These are phyloP conservation scores for Datnioides undecimradiatus DNA, from an alignment of 2,113 vertebrate species.

Conservation along the genomic window DNA sequence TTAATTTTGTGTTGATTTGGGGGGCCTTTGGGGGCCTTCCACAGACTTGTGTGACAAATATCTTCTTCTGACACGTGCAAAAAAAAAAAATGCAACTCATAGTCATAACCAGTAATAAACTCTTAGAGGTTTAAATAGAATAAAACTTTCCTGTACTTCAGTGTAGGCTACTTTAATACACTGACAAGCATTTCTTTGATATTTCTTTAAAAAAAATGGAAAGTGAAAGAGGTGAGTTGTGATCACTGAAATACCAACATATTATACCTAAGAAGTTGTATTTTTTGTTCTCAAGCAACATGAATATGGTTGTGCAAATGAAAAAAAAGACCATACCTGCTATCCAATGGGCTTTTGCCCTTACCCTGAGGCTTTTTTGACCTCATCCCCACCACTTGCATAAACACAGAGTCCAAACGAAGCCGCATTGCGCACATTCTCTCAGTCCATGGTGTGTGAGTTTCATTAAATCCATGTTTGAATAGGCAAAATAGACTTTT, in stretches of 20 bases:
- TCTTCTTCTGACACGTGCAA: no score
- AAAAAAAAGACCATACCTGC: slow-evolving; percentile 22
- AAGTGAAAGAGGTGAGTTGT: background rate
- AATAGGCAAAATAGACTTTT: slow-evolving; percentile 63
- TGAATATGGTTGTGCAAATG: background rate
- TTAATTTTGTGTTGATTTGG: no score
- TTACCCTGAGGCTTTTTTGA: slow-evolving; percentile 49
- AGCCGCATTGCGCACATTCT: slow-evolving; percentile 60
- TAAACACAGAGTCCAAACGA: slow-evolving; percentile 58
- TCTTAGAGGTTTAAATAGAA: no score
- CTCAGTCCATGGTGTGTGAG: slow-evolving; percentile 37
- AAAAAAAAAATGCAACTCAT: no score
- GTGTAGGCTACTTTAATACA: no score
- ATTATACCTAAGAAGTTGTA: background rate
- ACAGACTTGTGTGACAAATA: no score
- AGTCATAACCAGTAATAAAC: no score
- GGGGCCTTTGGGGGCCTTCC: no score
- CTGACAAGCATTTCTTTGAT: background rate
- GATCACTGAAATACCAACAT: slow-evolving; percentile 3
- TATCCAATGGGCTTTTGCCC: slow-evolving; percentile 27
- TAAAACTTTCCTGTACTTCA: no score
- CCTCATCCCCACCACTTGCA: slow-evolving; percentile 62
- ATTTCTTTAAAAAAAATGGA: background rate
- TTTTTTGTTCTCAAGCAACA: slow-evolving; percentile 8
- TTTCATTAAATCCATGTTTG: slow-evolving; percentile 74